Evolutionary conservation across 2,888 invertebrate genomes (phyloP).

Genomic region (Himalopsyche kuldschensis): DNA sequence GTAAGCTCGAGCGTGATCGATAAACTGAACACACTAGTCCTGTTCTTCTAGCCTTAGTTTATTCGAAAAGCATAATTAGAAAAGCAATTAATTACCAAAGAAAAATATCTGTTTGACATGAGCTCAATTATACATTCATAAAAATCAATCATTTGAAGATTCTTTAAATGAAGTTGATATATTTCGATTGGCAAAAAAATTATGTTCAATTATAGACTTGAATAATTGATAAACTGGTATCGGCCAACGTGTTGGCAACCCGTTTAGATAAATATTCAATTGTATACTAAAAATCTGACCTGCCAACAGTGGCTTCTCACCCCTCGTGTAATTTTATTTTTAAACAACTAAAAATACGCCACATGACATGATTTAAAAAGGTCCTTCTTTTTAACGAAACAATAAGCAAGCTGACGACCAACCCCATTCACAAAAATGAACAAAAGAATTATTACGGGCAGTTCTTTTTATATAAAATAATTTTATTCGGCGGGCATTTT

Average conservation of each 20-base stretch:
- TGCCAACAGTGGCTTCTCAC: neutral
- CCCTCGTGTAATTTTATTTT: neutral
- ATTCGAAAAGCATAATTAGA: no score
- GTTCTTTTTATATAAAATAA: neutral
- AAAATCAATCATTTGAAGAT: no score
- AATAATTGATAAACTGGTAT: no score
- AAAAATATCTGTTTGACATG: no score
- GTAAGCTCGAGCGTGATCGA: no score
- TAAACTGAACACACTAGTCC: no score
- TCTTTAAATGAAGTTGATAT: no score
- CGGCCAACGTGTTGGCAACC: neutral
- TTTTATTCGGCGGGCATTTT: neutral
- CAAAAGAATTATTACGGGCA: neutral
- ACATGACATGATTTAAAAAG: neutral
- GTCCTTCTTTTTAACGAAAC: neutral
- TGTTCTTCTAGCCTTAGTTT: no score
- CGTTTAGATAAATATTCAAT: neutral
- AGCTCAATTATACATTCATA: no score
- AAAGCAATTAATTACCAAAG: no score
- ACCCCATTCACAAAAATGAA: neutral
- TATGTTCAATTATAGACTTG: no score
- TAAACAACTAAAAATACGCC: neutral
- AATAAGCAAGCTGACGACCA: neutral
- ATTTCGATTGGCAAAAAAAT: no score
- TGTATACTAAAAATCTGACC: neutral